Conservation (phyloP, 2,888 invertebrate species). For the Bruchidius siliquastri region DNA sequence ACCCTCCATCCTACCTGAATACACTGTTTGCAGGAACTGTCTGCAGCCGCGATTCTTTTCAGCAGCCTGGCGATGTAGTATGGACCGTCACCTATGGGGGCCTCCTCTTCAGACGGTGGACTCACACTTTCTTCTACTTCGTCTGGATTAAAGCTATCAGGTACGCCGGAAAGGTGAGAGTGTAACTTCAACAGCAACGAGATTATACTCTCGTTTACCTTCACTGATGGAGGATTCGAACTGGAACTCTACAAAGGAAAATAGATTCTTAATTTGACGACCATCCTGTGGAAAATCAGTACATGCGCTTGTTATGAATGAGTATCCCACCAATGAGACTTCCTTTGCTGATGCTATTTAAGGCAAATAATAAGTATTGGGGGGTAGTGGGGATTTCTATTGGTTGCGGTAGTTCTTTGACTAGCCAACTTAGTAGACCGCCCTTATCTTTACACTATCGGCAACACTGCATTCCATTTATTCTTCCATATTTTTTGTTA, state of each 20-base stretch:
- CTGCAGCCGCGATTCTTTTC: conserved; percentile 67
- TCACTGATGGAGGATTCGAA: conserved; percentile 38
- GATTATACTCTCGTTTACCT: conserved; percentile 82
- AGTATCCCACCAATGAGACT: too few relatives aligned
- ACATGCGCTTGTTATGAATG: too few relatives aligned
- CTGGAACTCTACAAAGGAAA: conserved; percentile 26
- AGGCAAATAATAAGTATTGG: too few relatives aligned
- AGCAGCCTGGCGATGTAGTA: conserved; percentile 79
- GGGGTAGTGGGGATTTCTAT: too few relatives aligned
- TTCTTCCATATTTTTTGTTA: too few relatives aligned
- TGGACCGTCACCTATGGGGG: conserved; percentile 76
- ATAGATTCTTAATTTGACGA: too few relatives aligned
- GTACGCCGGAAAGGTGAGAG: conserved; percentile 77
- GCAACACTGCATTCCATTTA: too few relatives aligned
- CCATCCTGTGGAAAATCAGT: too few relatives aligned
- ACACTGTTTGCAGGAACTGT: conserved; percentile 64
- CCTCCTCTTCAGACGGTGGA: conserved; percentile 21
- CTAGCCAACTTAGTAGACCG: too few relatives aligned
- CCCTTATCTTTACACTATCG: too few relatives aligned
- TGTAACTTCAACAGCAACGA: conserved; percentile 87
- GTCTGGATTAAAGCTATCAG: conserved; percentile 67
- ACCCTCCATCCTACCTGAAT: conserved; percentile 50
- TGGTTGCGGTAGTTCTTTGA: too few relatives aligned
- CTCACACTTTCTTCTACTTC: conserved; percentile 36
- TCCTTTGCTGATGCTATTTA: too few relatives aligned